A percentile compares a stretch with the other conserved stretches of the same genome.
phyloP scores from a whole-genome alignment of 2,888 invertebrate genomes.

The Parelbella ahira region DNA sequence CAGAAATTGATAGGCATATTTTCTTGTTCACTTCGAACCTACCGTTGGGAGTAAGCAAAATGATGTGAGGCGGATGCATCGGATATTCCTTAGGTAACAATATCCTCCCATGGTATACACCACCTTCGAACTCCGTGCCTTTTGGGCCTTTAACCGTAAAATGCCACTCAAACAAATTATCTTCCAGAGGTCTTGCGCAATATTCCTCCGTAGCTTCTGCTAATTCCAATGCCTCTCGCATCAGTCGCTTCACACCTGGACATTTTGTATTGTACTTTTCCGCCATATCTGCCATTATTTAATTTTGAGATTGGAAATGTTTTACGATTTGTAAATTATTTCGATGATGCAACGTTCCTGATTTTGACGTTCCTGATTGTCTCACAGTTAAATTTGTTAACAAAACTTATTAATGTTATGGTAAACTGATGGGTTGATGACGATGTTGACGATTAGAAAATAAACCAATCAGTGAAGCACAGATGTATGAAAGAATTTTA shows the following conservation, averaged over 20 bases:
- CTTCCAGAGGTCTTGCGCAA: conserved; percentile 93
- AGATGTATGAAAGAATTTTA: conserved; percentile 28
- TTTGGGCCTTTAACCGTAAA: conserved; percentile 95
- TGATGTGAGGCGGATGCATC: conserved; percentile 98
- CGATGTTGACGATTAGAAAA: conserved; percentile 20
- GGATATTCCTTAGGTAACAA: conserved; percentile 96
- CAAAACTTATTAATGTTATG: conserved; percentile 7
- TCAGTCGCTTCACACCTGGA: conserved; percentile 94
- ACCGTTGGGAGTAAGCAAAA: conserved; percentile 95
- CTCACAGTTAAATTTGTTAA: conserved; percentile 17
- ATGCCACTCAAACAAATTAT: conserved; percentile 98
- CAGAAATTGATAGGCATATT: conserved; percentile 97
- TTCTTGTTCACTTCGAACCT: conserved; percentile 96
- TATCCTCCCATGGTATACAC: conserved; percentile 95
- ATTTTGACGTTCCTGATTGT: background rate
- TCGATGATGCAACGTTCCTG: conserved; percentile 8
- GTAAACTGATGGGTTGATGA: conserved; percentile 15
- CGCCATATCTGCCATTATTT: conserved; percentile 61
- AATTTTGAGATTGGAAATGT: background rate
- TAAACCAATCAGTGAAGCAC: conserved; percentile 32
- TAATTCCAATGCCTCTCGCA: conserved; percentile 94
- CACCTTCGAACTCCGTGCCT: conserved; percentile 93
- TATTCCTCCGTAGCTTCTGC: conserved; percentile 93
- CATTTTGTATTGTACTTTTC: conserved; percentile 77
- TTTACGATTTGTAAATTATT: no score